phyloP scores from a whole-genome alignment of 30 jellyfish, hydroid and myxozoan species.

The Pelagia noctiluca region DNA sequence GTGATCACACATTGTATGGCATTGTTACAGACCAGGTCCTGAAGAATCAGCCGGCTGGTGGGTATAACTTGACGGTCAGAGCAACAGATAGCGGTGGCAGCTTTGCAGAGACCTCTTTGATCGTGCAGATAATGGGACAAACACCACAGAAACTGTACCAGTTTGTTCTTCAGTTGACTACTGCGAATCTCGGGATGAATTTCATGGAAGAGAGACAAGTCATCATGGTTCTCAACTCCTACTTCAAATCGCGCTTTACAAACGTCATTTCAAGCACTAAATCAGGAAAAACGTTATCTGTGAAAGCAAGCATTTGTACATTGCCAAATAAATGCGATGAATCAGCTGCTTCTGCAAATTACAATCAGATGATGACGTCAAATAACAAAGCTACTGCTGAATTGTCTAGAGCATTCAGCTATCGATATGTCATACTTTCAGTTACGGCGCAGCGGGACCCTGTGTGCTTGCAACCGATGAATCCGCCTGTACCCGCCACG shows the following conservation, averaged over 20 bases:
- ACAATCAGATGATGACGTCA: slow-evolving; percentile 13
- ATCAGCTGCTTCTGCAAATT: slow-evolving; percentile 56
- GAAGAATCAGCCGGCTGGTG: slow-evolving; percentile 49
- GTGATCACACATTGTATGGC: slow-evolving; percentile 44
- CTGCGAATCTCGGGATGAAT: slow-evolving; percentile 20
- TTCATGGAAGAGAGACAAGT: slow-evolving; percentile 54
- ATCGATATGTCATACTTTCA: slow-evolving; percentile 45
- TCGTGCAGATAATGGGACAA: slow-evolving; percentile 62
- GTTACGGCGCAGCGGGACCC: slow-evolving; percentile 35
- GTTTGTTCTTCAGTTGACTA: slow-evolving; percentile 42
- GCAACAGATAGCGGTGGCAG: slow-evolving; percentile 81
- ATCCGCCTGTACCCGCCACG: slow-evolving; percentile 78
- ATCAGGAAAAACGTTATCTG: slow-evolving; percentile 14
- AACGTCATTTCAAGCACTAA: slow-evolving; percentile 44
- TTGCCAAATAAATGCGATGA: slow-evolving; percentile 78
- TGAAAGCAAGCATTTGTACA: slow-evolving; percentile 74
- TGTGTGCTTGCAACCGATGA: slow-evolving; percentile 62
- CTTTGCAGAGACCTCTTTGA: slow-evolving; percentile 75
- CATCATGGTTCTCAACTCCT: slow-evolving; percentile 38
- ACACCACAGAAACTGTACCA: slow-evolving; percentile 65
- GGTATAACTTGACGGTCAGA: slow-evolving; percentile 82
- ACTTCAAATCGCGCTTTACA: slow-evolving; percentile 54
- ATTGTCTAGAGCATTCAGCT: slow-evolving; percentile 28
- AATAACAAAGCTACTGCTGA: slow-evolving; percentile 47
- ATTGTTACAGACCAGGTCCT: slow-evolving; percentile 59